Conservation (phyloP, 2,888 invertebrate genomes). For the Drosophila nr. perissopoda region DNA sequence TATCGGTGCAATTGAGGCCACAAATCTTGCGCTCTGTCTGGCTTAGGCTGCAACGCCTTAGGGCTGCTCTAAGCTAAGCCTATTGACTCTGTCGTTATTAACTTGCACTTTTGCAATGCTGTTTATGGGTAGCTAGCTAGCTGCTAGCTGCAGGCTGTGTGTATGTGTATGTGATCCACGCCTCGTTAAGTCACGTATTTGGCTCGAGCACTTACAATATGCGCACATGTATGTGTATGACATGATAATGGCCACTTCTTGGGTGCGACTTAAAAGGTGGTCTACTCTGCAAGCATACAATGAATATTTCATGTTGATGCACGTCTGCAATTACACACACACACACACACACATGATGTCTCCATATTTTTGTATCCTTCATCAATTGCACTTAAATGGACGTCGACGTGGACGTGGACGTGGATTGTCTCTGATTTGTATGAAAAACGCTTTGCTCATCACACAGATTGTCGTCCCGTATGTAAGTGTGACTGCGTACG, state of each 20-base stretch:
- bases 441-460: conserved; percentile 1
- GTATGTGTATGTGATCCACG: conserved; percentile 5
- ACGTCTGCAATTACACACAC: not conserved
- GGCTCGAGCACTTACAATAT: not conserved
- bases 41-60: not conserved
- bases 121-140: not conserved
- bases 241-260: conserved; percentile 4
- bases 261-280: conserved; percentile 1
- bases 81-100: not conserved
- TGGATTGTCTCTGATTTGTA: not conserved
- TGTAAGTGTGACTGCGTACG: not conserved
- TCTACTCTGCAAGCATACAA: not conserved
- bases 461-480: not conserved
- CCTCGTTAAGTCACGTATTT: conserved; percentile 18
- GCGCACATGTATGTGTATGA: conserved; percentile 5
- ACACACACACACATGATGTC: not conserved
- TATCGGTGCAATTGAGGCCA: not conserved
- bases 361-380: conserved; percentile 1
- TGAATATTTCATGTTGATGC: not conserved
- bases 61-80: not conserved
- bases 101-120: not conserved
- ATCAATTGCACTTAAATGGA: conserved; percentile 6
- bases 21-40: not conserved
- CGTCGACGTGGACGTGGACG: not conserved
- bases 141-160: not conserved